A percentile compares a stretch with the other conserved stretches of the same genome.
Conservation (phyloP, 1,140 invertebrate species). For the Stegodyphus dumicola region DNA sequence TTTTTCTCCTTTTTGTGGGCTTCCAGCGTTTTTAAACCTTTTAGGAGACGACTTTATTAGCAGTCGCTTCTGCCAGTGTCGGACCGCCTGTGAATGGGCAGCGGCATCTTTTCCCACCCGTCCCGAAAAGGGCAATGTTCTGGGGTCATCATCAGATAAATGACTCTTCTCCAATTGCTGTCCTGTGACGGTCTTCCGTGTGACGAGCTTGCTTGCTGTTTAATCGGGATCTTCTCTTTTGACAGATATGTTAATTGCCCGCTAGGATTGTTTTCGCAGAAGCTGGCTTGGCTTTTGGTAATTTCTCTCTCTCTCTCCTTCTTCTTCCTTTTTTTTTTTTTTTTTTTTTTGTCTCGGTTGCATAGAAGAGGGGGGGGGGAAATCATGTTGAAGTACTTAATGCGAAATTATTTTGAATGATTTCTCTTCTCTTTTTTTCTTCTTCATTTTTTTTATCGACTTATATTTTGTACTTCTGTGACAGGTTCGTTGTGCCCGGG, state of each 20-base stretch:
- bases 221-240: not conserved
- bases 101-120: constrained; percentile 34
- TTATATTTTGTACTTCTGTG: too few species aligned
- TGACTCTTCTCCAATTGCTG: constrained; percentile 19
- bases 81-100: constrained; percentile 36
- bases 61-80: constrained; percentile 1
- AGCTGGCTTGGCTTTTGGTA: too few species aligned
- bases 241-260: constrained; percentile 44
- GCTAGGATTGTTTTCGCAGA: constrained; percentile 5
- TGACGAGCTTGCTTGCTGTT: constrained; percentile 1
- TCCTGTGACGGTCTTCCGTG: not conserved
- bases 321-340: too few species aligned
- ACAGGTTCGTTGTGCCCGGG: too few species aligned
- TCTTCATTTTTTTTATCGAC: too few species aligned
- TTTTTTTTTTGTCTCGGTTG: too few species aligned
- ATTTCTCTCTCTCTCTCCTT: too few species aligned
- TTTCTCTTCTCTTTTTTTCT: too few species aligned
- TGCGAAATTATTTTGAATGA: too few species aligned
- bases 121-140: constrained; percentile 36
- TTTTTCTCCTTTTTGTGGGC: not conserved
- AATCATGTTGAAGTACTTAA: too few species aligned
- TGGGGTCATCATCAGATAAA: constrained; percentile 5
- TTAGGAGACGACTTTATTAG: constrained; percentile 10
- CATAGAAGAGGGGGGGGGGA: too few species aligned
- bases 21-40: not conserved